Base-by-base conservation (phyloP, 2,888 invertebrate genomes). In the Alviniconcha strummeri region DNA sequence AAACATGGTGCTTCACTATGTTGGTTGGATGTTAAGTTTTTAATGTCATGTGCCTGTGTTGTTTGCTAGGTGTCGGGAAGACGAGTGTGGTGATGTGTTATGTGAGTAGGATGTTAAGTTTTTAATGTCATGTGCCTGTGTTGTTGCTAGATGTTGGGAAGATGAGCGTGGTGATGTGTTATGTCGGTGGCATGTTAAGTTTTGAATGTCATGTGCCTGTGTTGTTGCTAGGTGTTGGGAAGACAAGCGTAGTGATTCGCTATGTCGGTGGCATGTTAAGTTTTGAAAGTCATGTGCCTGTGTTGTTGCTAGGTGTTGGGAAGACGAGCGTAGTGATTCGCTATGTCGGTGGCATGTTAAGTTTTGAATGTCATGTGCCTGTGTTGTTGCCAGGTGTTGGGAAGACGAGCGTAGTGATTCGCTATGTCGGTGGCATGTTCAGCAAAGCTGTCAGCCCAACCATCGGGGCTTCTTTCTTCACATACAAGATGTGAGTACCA, bases 191-290 rank as follows among this genome's bases (percentile, higher is more conserved):
- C n/a, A n/a, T n/a, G n/a, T n/a, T n/a, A n/a, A n/a, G n/a, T n/a
- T n/a, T n/a, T n/a, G n/a, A n/a, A n/a, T n/a, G n/a, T n/a, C n/a
- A n/a, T n/a, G n/a, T n/a, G n/a, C n/a, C n/a, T n/a, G n/a, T n/a
- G n/a, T n/a, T n/a, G n/a, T n/a, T n/a, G n/a, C n/a, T n/a, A 98
- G 98, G 97, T 88, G 98, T 98, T 79, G 98, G 98, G 19, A 98
- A 98, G 94, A 97, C 98, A 0, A 97, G 97, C 89, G 95, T 98
- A 86, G 96, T 97, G 84, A 96, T 96, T 13, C 95, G 96, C 82
- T 97, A 97, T 93, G 96, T 97, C 60, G 96, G 96, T n/a, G n/a
- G n/a, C n/a, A 95, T 96, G 93, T 96, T 96, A 93, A 96, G 96
- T n/a, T n/a, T n/a, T n/a, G n/a, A n/a, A n/a, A n/a, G n/a, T n/a